These are phyloP conservation scores for Paramuricea clavata DNA, from an alignment of 92 coral and sea anemone species.

Conservation along the genomic window DNA sequence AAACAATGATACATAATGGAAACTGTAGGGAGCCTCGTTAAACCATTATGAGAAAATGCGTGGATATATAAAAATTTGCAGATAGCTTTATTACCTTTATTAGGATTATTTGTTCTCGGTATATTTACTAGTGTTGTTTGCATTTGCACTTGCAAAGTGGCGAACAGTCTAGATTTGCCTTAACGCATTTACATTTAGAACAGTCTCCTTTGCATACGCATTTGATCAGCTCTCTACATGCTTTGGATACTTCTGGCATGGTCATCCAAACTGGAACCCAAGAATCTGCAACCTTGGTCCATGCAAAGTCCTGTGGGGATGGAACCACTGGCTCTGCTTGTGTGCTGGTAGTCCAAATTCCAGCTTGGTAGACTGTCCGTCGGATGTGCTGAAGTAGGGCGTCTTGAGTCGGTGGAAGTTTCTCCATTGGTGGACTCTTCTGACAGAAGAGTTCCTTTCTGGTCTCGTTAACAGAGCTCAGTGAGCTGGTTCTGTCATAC, in stretches of 20 bases:
- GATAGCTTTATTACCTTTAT: no score
- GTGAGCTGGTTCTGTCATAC: neutral
- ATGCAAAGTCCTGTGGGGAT: neutral
- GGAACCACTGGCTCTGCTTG: neutral
- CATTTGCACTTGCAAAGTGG: slow-evolving; percentile 60
- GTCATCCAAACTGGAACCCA: slow-evolving; percentile 45
- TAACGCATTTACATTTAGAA: slow-evolving; percentile 62
- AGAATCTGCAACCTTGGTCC: slow-evolving; percentile 8
- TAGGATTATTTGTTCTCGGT: no score
- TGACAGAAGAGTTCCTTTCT: slow-evolving; percentile 15
- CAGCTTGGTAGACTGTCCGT: slow-evolving; percentile 34
- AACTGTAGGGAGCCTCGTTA: no score
- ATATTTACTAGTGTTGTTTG: neutral
- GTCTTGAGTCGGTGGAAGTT: slow-evolving; percentile 24
- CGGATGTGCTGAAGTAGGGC: slow-evolving; percentile 23
- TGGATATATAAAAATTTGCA: no score
- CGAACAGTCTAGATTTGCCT: slow-evolving; percentile 52
- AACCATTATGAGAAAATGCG: no score
- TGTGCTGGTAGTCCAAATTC: slow-evolving; percentile 25
- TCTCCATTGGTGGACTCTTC: slow-evolving; percentile 12
- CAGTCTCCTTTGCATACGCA: slow-evolving; percentile 7
- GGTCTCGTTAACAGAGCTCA: neutral
- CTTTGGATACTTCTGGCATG: slow-evolving; percentile 33
- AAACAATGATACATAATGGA: no score
- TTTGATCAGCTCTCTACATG: slow-evolving; percentile 32